phyloP scores from a whole-genome alignment of 1,140 invertebrate genomes.

The Tetraneura akinire region DNA sequence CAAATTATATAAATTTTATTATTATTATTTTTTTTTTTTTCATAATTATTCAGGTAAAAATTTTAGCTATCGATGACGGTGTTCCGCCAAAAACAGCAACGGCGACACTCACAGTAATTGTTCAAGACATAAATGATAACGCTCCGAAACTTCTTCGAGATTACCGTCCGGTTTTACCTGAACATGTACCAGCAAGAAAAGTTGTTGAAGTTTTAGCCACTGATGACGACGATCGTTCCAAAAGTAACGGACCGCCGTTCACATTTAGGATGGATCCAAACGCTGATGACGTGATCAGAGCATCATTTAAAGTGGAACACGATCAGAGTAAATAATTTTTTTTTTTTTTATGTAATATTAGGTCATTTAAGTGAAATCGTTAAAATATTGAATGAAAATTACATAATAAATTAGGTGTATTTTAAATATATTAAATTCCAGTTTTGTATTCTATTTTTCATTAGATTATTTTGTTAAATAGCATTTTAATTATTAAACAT shows the following conservation, averaged over 20 bases:
- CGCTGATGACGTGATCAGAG: constrained; percentile 86
- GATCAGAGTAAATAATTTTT: constrained; percentile 75
- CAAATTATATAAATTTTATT: no score
- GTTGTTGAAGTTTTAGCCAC: constrained; percentile 91
- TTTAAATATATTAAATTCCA: no score
- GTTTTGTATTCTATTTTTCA: no score
- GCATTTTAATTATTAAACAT: no score
- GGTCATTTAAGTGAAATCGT: no score
- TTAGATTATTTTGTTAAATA: no score
- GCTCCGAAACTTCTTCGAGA: constrained; percentile 88
- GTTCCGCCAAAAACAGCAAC: constrained; percentile 92
- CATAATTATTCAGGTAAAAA: constrained; percentile 70
- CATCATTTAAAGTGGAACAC: constrained; percentile 92
- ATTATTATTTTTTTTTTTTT: no score
- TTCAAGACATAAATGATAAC: constrained; percentile 96
- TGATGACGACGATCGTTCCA: constrained; percentile 91
- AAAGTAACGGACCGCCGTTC: constrained; percentile 93
- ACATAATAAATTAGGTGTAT: no score
- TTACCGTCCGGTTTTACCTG: constrained; percentile 87
- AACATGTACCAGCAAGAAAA: constrained; percentile 85
- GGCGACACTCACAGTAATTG: constrained; percentile 90
- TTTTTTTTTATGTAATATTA: not conserved
- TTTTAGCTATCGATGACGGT: constrained; percentile 92
- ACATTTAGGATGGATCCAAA: constrained; percentile 89
- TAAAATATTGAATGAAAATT: no score